Percentiles rank a stretch among this genome's conserved stretches.
phyloP scores from a whole-genome alignment of 2,888 invertebrate genomes.

The Oscheius myriophilus region DNA sequence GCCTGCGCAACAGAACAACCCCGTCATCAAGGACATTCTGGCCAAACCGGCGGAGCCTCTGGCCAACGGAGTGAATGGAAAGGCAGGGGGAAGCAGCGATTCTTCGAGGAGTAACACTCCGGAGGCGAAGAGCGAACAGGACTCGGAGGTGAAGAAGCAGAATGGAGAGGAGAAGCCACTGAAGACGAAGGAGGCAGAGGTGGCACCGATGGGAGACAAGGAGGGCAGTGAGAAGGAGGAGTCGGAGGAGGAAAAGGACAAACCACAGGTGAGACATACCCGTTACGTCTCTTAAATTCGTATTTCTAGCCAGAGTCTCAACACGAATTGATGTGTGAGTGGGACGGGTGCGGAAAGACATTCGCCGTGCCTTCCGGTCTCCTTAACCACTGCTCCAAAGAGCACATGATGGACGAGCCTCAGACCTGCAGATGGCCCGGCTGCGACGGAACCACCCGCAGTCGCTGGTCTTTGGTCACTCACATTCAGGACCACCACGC shows the following conservation, averaged over 20 bases:
- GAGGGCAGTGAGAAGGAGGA: slow-evolving; percentile 12
- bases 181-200: slow-evolving; percentile 31
- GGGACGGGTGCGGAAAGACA: slow-evolving; percentile 61
- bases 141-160: not conserved
- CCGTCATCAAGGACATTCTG: slow-evolving; percentile 22
- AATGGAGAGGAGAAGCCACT: slow-evolving; percentile 25
- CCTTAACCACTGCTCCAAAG: slow-evolving; percentile 55
- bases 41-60: not conserved
- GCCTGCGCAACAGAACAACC: not conserved
- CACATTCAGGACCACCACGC: slow-evolving; percentile 94
- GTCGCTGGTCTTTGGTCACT: slow-evolving; percentile 88
- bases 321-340: slow-evolving; percentile 63
- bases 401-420: slow-evolving; percentile 51
- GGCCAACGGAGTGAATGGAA: slow-evolving; percentile 21
- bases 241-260: slow-evolving; percentile 14
- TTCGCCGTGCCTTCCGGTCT: slow-evolving; percentile 48
- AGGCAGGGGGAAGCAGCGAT: slow-evolving; percentile 20
- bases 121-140: slow-evolving; percentile 9
- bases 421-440: slow-evolving; percentile 63
- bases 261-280: not conserved
- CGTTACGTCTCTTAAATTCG: slow-evolving; percentile 6
- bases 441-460: slow-evolving; percentile 63
- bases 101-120: slow-evolving; percentile 10
- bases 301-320: not conserved
- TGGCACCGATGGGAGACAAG: not conserved